phyloP scores from a whole-genome alignment of 1,140 invertebrate genomes.

The Eurosta solidaginis region DNA sequence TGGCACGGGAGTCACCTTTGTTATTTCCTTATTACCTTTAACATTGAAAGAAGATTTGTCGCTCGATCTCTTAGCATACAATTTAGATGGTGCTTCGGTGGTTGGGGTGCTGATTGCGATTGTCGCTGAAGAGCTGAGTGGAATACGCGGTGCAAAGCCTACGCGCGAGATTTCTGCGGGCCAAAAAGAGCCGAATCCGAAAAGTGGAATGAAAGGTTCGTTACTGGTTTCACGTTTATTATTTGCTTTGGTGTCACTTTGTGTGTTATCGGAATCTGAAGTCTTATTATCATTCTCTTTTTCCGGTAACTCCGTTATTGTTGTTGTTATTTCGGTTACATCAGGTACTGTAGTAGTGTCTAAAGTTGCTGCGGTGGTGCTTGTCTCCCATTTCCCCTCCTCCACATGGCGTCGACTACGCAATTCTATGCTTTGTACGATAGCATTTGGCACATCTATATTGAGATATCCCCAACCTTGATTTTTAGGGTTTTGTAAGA shows the following conservation, averaged over 20 bases:
- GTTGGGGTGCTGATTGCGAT: background rate
- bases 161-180: background rate
- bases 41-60: background rate
- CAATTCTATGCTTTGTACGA: background rate
- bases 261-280: too few species aligned
- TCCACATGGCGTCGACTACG: background rate
- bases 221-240: background rate
- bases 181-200: background rate
- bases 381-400: too few species aligned
- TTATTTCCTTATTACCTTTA: background rate
- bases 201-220: background rate
- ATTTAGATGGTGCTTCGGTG: background rate
- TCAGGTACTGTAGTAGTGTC: slow-evolving; percentile 10
- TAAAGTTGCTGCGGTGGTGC: background rate
- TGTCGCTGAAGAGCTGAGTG: background rate
- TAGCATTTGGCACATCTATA: background rate
- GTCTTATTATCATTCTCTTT: background rate
- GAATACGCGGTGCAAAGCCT: background rate
- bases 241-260: too few species aligned
- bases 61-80: too few species aligned
- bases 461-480: background rate
- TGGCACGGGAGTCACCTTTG: background rate
- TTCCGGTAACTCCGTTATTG: background rate
- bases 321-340: background rate
- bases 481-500: background rate